phyloP scores from a whole-genome alignment of 2,797 vertebrate genomes.

The Molothrus aeneus region DNA sequence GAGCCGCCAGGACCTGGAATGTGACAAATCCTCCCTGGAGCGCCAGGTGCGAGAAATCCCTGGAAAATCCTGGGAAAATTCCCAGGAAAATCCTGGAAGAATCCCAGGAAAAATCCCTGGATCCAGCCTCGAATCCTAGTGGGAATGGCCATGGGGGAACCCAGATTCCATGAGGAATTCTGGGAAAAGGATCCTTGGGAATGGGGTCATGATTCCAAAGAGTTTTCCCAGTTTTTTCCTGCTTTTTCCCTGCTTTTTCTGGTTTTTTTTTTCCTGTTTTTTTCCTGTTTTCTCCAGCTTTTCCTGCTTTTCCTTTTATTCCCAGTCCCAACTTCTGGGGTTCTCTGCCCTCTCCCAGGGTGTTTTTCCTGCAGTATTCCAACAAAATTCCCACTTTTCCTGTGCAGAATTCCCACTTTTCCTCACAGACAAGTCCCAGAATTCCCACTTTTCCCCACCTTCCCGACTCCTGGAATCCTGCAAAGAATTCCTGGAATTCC shows the following conservation, averaged over 20 bases:
- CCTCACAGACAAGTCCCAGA: background rate
- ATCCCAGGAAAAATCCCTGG: background rate
- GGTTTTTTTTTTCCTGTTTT: background rate
- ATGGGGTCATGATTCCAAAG: background rate
- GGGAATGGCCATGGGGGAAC: background rate
- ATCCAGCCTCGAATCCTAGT: background rate
- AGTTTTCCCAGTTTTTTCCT: background rate
- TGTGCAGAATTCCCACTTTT: background rate
- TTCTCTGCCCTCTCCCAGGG: background rate
- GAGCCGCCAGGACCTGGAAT: background rate
- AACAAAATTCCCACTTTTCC: background rate
- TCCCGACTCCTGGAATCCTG: background rate
- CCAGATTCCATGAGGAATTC: background rate
- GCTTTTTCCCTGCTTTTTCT: background rate
- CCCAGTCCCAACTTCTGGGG: too few species aligned
- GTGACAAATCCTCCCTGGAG: background rate
- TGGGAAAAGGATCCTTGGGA: background rate
- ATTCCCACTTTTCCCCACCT: background rate
- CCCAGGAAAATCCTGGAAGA: background rate
- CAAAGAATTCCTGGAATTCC: background rate
- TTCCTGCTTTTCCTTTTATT: background rate
- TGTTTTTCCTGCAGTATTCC: background rate
- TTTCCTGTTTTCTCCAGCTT: background rate
- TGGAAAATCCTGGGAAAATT: background rate
- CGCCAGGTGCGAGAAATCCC: background rate